These are phyloP conservation scores for Misgurnus mizolepis DNA, from an alignment of 2,113 vertebrate genomes.

Conservation along the genomic window DNA sequence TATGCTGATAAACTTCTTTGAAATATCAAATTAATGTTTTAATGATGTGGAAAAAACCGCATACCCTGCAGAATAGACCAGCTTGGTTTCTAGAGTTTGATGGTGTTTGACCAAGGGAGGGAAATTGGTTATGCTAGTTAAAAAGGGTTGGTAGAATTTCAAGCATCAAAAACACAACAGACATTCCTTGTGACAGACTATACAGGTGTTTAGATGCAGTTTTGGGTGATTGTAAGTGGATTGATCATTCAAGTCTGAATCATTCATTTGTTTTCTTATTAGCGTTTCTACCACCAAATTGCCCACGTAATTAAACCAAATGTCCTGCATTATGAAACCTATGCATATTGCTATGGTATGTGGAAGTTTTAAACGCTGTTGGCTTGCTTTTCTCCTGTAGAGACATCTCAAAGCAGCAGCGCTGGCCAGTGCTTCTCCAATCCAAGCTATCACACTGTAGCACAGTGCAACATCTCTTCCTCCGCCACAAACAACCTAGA, in stretches of 20 bases:
- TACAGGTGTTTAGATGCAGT: neutral
- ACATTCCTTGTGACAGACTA: neutral
- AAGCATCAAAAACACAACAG: no score
- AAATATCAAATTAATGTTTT: neutral
- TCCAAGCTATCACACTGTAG: conserved; percentile 92
- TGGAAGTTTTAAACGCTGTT: neutral
- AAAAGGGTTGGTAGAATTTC: no score
- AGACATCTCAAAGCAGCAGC: conserved; percentile 77
- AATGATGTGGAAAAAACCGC: neutral
- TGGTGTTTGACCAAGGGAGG: no score
- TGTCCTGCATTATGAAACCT: neutral
- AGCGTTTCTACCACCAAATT: neutral
- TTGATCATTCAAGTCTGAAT: neutral
- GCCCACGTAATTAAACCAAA: neutral
- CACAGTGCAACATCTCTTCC: conserved; percentile 83
- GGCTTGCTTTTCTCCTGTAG: conserved; percentile 50
- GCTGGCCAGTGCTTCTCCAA: conserved; percentile 89
- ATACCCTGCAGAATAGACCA: neutral
- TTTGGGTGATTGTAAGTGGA: neutral
- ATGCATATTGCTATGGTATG: neutral
- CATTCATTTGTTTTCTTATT: neutral
- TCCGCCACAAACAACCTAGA: conserved; percentile 87
- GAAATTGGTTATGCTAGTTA: no score
- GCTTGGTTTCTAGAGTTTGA: no score
- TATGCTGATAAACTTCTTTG: neutral